Base-by-base conservation (phyloP, 2,888 invertebrate genomes). In the Patella depressa region DNA sequence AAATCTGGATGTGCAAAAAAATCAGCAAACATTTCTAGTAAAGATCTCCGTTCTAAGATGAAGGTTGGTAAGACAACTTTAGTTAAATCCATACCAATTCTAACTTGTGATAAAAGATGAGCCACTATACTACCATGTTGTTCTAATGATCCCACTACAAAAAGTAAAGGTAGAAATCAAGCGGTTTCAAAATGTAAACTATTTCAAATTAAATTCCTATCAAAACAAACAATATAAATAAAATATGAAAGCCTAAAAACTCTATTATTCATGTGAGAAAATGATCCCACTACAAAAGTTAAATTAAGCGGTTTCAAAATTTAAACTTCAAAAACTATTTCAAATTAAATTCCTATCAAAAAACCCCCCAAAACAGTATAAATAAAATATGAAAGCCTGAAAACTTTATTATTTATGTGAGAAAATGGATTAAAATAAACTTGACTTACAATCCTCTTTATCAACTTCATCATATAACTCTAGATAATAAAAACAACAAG, bases 21-120 rank as follows among this genome's bases (percentile, higher is more conserved):
- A 93, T 99, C 99, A 73, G 99, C 99, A 92, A 98, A 99, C 99
- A 99, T 99, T 93, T 99, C 99, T 72, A 99, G 93, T 65, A 99
- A 94, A 0, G 99, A 99, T 81, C 99, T 94, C 91, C 98, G 94
- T 92, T 99, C 99, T 87, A 99, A 93, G 86, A 99, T 99, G 91
- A 99, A 99, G 53, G 99, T 99, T 34, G 99, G 99, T 83, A 99
- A 93, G 75, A 98, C 98, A 81, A 98, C 97, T 94, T 99, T 99
- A 15, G 99, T 99, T 89, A 99, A 94, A 93, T 99, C 99, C 99
- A 99, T 99, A 34, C 99, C 99, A 89, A 99, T 98, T 92, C 98
- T 97, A 83, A 99, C 98, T 82, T 99, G 99, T 1, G 98, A 98
- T 85, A 99, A 93, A 74, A 99, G 94, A 92, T 99, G 99, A 79